phyloP scores from a whole-genome alignment of 2,797 vertebrate genomes.

The Harpagifer antarcticus region DNA sequence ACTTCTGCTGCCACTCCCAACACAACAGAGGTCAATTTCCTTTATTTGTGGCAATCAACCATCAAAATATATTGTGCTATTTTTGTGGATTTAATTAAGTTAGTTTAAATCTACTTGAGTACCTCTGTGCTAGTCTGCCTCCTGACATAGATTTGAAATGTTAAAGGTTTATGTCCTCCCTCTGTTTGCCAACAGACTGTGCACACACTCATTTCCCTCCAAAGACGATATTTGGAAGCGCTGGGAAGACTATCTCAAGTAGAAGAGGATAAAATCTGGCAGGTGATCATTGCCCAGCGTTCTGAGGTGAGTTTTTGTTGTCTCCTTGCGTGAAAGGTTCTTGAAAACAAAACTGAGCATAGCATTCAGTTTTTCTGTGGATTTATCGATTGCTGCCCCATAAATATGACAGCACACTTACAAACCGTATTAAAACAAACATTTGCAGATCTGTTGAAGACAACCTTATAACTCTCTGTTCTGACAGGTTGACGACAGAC shows the following conservation, averaged over 20 bases:
- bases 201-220: slow-evolving; percentile 91
- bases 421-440: background rate
- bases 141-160: background rate
- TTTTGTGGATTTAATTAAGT: background rate
- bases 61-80: background rate
- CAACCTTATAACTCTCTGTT: slow-evolving; percentile 7
- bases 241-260: slow-evolving; percentile 89
- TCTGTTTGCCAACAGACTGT: slow-evolving; percentile 86
- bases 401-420: slow-evolving; percentile 10
- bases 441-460: slow-evolving; percentile 1
- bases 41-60: background rate
- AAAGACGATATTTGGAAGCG: slow-evolving; percentile 89
- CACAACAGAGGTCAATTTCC: background rate
- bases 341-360: background rate
- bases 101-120: background rate
- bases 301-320: slow-evolving; percentile 87
- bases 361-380: background rate
- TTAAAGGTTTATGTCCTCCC: background rate
- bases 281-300: slow-evolving; percentile 94
- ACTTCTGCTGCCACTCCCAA: background rate
- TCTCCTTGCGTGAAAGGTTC: background rate
- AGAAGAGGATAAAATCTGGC: slow-evolving; percentile 94
- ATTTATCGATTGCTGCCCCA: background rate
- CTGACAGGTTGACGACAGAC: slow-evolving; percentile 87
- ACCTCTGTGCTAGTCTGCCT: background rate